Evolutionary conservation across 2,113 vertebrate genomes (phyloP), one percentile per base, ranked within the genome.

Genomic region (Oncorhynchus nerka): DNA sequence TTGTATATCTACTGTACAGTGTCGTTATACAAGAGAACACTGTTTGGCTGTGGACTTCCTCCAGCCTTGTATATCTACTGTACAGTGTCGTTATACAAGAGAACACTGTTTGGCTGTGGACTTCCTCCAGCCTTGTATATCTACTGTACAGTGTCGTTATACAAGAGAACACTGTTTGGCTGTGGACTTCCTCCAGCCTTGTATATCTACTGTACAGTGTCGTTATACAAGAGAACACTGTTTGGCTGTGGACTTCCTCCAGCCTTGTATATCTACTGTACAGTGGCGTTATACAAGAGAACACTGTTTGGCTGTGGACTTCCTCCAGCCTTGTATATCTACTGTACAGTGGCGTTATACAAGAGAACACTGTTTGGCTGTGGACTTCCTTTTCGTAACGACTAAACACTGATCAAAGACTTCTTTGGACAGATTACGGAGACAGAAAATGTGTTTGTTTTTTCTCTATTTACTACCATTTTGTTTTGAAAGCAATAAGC

Each of bases 231-330:
- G 75, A 65, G n/a, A 20, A 26, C 61, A 11, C 67, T 71, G 62
- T 70, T 69, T 74, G 30, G 26, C 66, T 73, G 7, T 22, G 19
- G 55, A 24, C 7, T 22, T 57, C 64, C 30, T 55, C 64, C 22
- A 64, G 74, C 26, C 79, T 83, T 76, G 76, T 74, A 55, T 77
- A 72, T 72, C 32, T 45, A 22, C 57, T n/a, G n/a, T 67, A 55
- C 30, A 59, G 16, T 13, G 26, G 4, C 1, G 51, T 73, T 74
- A 72, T 77, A 74, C 69, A 75, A 76, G 75, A 65, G n/a, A 20
- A 26, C 61, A 11, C 67, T 71, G 62, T 70, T 69, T 74, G 30
- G 26, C 66, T 73, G 7, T 22, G 19, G 55, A 24, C 7, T 22
- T n/a, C 13, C 8, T 20, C n/a, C n/a, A n/a, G 74, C 26, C 79